Percentiles rank a stretch among this genome's conserved stretches.
phyloP scores from a whole-genome alignment of 92 coral and sea anemone genomes.

The Parazoanthus swiftii region DNA sequence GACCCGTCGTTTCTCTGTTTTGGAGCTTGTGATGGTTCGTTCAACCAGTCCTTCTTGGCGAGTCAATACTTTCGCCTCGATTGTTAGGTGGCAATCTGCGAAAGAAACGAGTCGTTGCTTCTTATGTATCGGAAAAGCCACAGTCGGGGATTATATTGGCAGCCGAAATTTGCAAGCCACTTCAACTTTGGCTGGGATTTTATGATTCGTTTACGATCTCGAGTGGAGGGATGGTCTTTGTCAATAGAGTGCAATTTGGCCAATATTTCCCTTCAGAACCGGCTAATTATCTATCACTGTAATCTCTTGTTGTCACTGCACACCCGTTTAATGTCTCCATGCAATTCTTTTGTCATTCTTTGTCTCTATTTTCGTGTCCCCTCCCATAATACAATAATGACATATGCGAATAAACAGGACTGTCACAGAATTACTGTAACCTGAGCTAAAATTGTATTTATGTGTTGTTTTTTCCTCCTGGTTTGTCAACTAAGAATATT shows the following conservation, averaged over 20 bases:
- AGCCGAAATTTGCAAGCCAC: conserved; percentile 43
- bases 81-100: conserved; percentile 25
- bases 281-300: conserved; percentile 69
- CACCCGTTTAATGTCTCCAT: conserved; percentile 75
- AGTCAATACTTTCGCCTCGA: conserved; percentile 7
- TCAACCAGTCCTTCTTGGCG: neutral
- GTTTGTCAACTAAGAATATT: conserved; percentile 31
- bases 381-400: conserved; percentile 45
- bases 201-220: conserved; percentile 30
- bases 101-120: conserved; percentile 1
- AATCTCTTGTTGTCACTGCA: conserved; percentile 69
- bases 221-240: conserved; percentile 60
- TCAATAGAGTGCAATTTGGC: conserved; percentile 59
- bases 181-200: conserved; percentile 38
- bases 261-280: conserved; percentile 56
- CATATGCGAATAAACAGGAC: conserved; percentile 42
- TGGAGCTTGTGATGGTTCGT: neutral
- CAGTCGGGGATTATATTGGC: conserved; percentile 36
- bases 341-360: conserved; percentile 38
- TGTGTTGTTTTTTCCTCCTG: conserved; percentile 21
- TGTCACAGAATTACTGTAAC: conserved; percentile 35
- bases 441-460: conserved; percentile 31
- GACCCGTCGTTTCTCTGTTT: neutral
- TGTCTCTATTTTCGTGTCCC: conserved; percentile 34
- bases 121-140: conserved; percentile 21